Percentiles rank a stretch among this genome's conserved stretches.
phyloP scores from a whole-genome alignment of 2,797 vertebrate species.

The Paguma larvata region DNA sequence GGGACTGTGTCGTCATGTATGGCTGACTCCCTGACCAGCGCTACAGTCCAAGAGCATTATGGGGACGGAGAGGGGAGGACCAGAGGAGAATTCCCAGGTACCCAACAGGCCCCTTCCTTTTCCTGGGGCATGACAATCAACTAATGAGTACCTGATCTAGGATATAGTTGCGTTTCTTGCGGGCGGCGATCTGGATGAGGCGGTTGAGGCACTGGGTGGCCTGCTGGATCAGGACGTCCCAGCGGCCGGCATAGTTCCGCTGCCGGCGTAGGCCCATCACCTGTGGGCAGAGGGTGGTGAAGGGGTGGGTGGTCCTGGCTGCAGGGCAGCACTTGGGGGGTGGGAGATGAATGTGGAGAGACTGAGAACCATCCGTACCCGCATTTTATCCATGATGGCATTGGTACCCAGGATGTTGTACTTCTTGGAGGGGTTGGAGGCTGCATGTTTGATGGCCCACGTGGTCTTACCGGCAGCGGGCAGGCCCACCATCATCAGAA shows the following conservation, averaged over 20 bases:
- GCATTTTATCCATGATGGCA: conserved; percentile 99
- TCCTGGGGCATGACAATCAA: not conserved
- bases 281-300: conserved; percentile 84
- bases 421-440: conserved; percentile 93
- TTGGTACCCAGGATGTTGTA: conserved; percentile 98
- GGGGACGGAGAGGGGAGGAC: not conserved
- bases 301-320: not conserved
- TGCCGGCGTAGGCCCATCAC: conserved; percentile 97
- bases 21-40: not conserved
- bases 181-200: conserved; percentile 96
- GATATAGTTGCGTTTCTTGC: conserved; percentile 98
- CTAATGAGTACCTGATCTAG: conserved; percentile 93
- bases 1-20: too few relatives aligned
- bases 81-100: not conserved
- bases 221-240: conserved; percentile 97
- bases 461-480: conserved; percentile 97
- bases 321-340: not conserved
- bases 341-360: not conserved
- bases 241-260: conserved; percentile 95
- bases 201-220: conserved; percentile 98
- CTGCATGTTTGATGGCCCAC: conserved; percentile 94
- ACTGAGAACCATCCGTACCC: conserved; percentile 87
- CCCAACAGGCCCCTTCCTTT: not conserved
- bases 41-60: not conserved
- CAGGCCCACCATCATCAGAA: conserved; percentile 98